A percentile compares a stretch with the other conserved stretches of the same genome.
These are phyloP conservation scores for Oscheius sp. DNA, from an alignment of 2,888 invertebrate species.

Conservation along the genomic window DNA sequence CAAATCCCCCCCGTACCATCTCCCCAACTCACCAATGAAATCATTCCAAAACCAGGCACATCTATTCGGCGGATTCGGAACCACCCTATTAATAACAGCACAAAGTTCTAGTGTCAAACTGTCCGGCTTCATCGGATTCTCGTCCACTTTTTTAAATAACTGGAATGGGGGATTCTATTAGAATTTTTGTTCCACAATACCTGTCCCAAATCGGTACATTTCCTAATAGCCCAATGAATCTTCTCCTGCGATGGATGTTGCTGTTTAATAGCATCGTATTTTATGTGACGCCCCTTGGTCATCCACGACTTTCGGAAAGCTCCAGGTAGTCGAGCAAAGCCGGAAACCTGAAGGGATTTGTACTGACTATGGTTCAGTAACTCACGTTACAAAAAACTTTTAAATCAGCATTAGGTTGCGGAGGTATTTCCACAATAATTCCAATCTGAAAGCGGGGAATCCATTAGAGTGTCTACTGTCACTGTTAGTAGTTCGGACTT, in stretches of 20 bases:
- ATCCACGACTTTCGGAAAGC: constrained; percentile 43
- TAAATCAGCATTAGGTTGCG: constrained; percentile 11
- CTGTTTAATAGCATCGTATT: constrained; percentile 41
- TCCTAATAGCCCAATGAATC: constrained; percentile 38
- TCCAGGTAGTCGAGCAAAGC: constrained; percentile 33
- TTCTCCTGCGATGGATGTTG: constrained; percentile 24
- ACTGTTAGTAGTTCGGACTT: too few species aligned
- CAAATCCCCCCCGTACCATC: neutral
- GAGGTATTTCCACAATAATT: constrained; percentile 35
- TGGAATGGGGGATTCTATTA: neutral
- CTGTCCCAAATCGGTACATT: constrained; percentile 39
- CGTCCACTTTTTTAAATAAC: constrained; percentile 24
- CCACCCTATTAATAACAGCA: constrained; percentile 62
- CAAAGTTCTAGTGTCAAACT: constrained; percentile 19
- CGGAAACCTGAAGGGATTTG: constrained; percentile 36
- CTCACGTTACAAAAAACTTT: constrained; percentile 40
- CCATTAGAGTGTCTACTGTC: too few species aligned
- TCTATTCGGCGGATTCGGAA: constrained; percentile 36
- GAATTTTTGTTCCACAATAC: neutral
- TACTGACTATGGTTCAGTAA: neutral
- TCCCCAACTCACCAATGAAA: constrained; percentile 47
- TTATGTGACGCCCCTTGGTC: constrained; percentile 44
- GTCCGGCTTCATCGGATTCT: constrained; percentile 24
- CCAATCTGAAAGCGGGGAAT: constrained; percentile 24
- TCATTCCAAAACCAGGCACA: constrained; percentile 67